Evolutionary conservation across 2,113 vertebrate species (phyloP).

Genomic region (Phalacrocorax pelagicus): DNA sequence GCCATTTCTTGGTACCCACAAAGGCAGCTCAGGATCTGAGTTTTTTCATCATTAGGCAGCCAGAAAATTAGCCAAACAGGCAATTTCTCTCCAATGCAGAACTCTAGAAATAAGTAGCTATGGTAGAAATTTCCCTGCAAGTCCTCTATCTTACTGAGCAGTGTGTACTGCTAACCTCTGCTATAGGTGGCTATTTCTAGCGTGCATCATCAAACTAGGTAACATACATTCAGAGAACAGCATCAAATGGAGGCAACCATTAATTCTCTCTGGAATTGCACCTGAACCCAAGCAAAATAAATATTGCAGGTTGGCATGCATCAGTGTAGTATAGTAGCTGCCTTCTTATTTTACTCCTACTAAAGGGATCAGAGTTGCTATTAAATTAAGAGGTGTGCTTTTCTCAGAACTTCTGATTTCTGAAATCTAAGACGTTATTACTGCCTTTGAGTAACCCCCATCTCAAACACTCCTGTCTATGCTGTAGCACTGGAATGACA

Average conservation of each 20-base stretch:
- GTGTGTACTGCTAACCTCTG: neutral
- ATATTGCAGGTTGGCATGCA: neutral
- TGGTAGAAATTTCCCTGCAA: neutral
- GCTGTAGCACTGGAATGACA: neutral
- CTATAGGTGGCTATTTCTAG: neutral
- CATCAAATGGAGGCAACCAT: neutral
- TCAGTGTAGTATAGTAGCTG: neutral
- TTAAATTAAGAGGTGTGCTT: neutral
- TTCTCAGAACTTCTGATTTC: neutral
- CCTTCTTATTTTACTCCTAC: neutral
- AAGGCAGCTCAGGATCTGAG: neutral
- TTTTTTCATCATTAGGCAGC: neutral
- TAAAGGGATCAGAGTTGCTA: neutral
- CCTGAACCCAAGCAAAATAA: neutral
- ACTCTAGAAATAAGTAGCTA: neutral
- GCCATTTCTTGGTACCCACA: neutral
- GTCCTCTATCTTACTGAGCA: neutral
- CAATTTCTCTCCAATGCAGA: neutral
- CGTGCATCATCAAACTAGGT: neutral
- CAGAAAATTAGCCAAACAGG: neutral
- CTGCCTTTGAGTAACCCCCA: neutral
- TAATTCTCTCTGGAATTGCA: neutral
- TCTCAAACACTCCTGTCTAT: neutral
- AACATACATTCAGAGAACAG: neutral
- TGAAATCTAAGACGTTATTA: neutral